Evolutionary conservation across 2,113 vertebrate species (phyloP).

Genomic region (Tragelaphus imberbis): DNA sequence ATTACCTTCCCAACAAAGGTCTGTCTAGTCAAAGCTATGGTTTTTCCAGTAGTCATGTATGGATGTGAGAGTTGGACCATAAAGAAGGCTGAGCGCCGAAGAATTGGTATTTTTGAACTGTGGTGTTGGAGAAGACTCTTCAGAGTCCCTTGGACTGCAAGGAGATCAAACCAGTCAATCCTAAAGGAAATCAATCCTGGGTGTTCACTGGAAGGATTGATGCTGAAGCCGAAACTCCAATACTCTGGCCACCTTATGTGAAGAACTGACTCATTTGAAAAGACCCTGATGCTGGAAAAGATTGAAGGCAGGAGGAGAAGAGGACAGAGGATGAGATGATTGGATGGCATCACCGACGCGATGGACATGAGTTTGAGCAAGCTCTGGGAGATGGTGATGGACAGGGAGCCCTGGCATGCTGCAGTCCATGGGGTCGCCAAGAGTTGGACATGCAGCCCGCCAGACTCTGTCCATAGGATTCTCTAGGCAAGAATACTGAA

Average conservation of each 20-base stretch:
- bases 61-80: neutral
- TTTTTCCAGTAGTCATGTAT: neutral
- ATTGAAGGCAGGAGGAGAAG: no score
- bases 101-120: neutral
- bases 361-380: no score
- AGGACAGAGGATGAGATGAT: no score
- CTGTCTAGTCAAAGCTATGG: neutral
- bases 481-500: neutral
- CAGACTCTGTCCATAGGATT: neutral
- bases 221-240: neutral
- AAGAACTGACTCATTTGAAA: neutral
- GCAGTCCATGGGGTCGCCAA: no score
- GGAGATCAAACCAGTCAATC: neutral
- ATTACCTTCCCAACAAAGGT: neutral
- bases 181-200: neutral
- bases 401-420: no score
- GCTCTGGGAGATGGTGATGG: no score
- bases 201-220: neutral
- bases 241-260: neutral
- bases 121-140: neutral
- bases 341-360: no score
- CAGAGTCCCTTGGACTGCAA: neutral
- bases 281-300: no score
- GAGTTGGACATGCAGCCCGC: neutral
- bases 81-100: neutral